Conservation (phyloP, 2,888 invertebrate species). For the Ferrisia virgata region DNA sequence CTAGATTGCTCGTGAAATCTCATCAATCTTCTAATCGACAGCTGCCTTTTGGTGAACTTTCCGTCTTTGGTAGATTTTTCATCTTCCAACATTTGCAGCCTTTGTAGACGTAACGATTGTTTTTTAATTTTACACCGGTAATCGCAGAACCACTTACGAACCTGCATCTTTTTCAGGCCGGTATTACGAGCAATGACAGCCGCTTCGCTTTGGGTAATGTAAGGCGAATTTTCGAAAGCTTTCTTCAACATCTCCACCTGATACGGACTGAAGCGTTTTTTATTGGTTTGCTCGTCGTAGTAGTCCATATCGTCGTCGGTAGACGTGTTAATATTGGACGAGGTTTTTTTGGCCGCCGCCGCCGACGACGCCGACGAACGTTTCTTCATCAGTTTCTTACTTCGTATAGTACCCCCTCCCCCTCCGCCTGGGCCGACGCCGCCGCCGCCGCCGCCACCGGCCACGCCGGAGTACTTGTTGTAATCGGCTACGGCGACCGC, state of each 20-base stretch:
- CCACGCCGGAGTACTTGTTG: not conserved
- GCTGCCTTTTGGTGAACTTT: not conserved
- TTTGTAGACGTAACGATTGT: conserved; percentile 31
- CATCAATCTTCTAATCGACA: not conserved
- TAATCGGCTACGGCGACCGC: not conserved
- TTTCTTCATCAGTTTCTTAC: not conserved
- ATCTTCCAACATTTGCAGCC: not conserved
- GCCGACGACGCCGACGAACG: not conserved
- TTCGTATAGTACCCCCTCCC: not conserved
- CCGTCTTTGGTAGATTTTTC: not conserved
- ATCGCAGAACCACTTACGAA: conserved; percentile 42
- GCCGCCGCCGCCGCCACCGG: not conserved
- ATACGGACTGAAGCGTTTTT: conserved; percentile 21
- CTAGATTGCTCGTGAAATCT: conserved; percentile 1
- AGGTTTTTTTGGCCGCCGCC: too few relatives aligned
- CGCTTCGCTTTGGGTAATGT: conserved; percentile 39
- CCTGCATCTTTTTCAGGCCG: conserved; percentile 43
- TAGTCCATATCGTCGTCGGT: not conserved
- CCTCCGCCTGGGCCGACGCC: not conserved
- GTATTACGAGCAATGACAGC: conserved; percentile 33
- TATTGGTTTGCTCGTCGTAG: not conserved
- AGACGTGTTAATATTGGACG: too few relatives aligned
- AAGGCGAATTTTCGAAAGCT: conserved; percentile 31
- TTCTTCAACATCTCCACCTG: conserved; percentile 42
- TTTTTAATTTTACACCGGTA: conserved; percentile 40